phyloP scores from a whole-genome alignment of 1,140 invertebrate genomes.

The Episyrphus balteatus region DNA sequence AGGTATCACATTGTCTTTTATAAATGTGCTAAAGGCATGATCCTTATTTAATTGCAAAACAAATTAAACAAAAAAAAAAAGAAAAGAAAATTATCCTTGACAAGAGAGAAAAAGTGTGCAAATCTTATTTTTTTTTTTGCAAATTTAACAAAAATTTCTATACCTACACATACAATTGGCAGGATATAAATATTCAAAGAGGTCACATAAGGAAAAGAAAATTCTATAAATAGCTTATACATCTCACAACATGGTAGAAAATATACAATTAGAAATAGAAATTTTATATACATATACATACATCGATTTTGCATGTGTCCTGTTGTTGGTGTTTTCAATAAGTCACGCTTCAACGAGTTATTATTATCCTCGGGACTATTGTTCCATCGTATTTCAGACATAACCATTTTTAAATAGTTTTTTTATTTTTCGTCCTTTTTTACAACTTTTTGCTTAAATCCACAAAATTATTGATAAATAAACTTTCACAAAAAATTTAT shows the following conservation, averaged over 20 bases:
- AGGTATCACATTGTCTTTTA: too few relatives aligned
- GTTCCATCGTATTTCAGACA: constrained; percentile 36
- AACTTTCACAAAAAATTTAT: background rate
- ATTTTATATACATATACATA: constrained; percentile 16
- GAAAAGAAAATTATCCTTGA: too few relatives aligned
- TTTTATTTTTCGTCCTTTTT: background rate
- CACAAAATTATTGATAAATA: background rate
- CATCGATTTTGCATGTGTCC: constrained; percentile 35
- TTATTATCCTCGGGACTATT: constrained; percentile 33
- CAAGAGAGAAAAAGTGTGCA: too few relatives aligned
- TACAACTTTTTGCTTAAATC: background rate
- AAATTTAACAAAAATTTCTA: background rate
- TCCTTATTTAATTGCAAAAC: too few relatives aligned
- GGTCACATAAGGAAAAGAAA: constrained; percentile 16
- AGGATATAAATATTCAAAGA: constrained; percentile 10
- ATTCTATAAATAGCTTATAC: constrained; percentile 12
- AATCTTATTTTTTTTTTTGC: too few relatives aligned
- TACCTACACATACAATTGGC: constrained; percentile 7
- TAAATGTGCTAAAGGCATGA: too few relatives aligned
- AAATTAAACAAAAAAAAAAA: too few relatives aligned
- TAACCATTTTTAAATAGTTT: constrained; percentile 33
- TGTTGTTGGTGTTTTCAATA: constrained; percentile 27
- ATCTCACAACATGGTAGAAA: background rate
- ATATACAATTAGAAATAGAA: background rate
- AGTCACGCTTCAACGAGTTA: constrained; percentile 30